phyloP scores from a whole-genome alignment of 2,888 invertebrate species.

The Sarcophaga variegata region DNA sequence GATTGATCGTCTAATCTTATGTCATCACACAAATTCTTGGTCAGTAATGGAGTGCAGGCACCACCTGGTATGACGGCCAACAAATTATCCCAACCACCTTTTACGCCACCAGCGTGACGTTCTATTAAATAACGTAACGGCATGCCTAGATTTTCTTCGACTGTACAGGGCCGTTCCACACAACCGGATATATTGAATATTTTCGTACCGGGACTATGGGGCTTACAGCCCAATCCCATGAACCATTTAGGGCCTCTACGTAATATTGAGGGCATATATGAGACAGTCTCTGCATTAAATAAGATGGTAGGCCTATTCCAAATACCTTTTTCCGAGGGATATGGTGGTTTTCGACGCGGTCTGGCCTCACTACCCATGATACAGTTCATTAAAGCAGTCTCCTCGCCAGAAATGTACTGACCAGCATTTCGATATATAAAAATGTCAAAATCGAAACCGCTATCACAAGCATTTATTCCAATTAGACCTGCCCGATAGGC shows the following conservation, averaged over 20 bases:
- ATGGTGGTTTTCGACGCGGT: slow-evolving; percentile 98
- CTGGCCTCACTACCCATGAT: slow-evolving; percentile 98
- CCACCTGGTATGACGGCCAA: slow-evolving; percentile 98
- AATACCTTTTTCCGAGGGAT: slow-evolving; percentile 97
- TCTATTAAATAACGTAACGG: slow-evolving; percentile 96
- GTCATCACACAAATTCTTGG: slow-evolving; percentile 93
- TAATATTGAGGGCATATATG: slow-evolving; percentile 96
- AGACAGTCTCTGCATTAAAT: slow-evolving; percentile 98
- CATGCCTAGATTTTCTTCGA: slow-evolving; percentile 99
- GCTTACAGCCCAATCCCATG: slow-evolving; percentile 93
- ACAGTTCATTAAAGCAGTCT: slow-evolving; percentile 98
- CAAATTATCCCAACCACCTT: slow-evolving; percentile 99
- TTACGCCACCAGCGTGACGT: slow-evolving; percentile 96
- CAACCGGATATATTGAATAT: slow-evolving; percentile 98
- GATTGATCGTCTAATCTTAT: slow-evolving; percentile 98
- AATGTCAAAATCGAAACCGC: slow-evolving; percentile 98
- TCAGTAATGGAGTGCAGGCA: slow-evolving; percentile 97
- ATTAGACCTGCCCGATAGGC: slow-evolving; percentile 96
- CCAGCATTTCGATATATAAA: slow-evolving; percentile 98
- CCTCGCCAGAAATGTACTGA: slow-evolving; percentile 99
- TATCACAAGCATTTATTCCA: slow-evolving; percentile 96
- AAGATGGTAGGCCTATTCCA: slow-evolving; percentile 99
- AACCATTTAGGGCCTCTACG: slow-evolving; percentile 98
- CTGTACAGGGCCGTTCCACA: slow-evolving; percentile 97
- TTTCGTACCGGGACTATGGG: slow-evolving; percentile 97